Base-by-base conservation (phyloP, 2,113 vertebrate species). In the Neodontobutis hainanensis region DNA sequence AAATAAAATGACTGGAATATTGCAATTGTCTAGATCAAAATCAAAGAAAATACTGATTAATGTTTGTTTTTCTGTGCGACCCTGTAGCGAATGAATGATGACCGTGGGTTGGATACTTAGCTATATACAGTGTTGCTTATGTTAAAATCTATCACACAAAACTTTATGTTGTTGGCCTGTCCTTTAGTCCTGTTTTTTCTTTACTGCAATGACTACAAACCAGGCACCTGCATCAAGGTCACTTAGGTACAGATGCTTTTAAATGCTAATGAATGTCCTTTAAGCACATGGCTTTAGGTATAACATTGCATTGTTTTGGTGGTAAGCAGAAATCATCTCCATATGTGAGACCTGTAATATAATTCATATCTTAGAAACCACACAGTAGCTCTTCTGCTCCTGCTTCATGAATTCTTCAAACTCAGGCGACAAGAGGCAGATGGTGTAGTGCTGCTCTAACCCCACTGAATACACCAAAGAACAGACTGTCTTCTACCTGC, bases 341-440 rank as follows among this genome's bases (percentile, higher is more conserved):
- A 1, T 14, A 27, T 53, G 51, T 12, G 10, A 36, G 19, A 27
- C 19, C 19, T 27, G 52, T 12, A 38, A 8, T 55, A 9, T 15
- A 55, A 55, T 35, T 9, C 27, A 55, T 38, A n/a, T 55, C 6
- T 55, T n/a, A n/a, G 34, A 36, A 55, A 0, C 38, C 38, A 40
- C 38, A 40, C 19, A 27, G 19, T 27, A 27, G 3, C 12, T n/a
- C 34, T 55, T 55, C 6, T 35, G 11, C 34, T 7, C 8, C 34
- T 55, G 34, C 52, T 55, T 55, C 51, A 53, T 53, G 34, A 36
- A 35, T 53, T 53, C 49, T 53, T 35, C 51, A 53, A 36, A 53
- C 32, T 14, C 11, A 5, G 49, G 19, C 10, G 49, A 51, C 19
- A 51, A 11, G 49, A 51, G 49, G 49, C 49, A 51, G 49, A 51